Conservation (phyloP, 2,797 vertebrate genomes). For the Microtus obscurus region DNA sequence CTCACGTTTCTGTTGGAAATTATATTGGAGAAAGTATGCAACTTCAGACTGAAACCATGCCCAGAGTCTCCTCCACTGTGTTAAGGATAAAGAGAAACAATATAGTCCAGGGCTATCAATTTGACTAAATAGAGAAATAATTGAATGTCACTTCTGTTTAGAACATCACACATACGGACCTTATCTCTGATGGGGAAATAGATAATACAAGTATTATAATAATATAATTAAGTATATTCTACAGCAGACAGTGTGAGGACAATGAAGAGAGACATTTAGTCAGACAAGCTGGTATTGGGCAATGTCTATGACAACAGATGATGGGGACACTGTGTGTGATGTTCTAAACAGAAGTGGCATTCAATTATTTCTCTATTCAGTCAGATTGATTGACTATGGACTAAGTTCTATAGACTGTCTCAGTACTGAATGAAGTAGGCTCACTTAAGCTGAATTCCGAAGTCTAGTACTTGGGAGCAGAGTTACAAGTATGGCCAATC, state of each 20-base stretch:
- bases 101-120: not conserved
- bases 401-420: not conserved
- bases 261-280: not conserved
- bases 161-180: not conserved
- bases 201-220: not conserved
- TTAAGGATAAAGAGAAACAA: slow-evolving; percentile 36
- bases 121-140: not conserved
- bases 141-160: not conserved
- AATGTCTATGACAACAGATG: not conserved
- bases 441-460: not conserved
- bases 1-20: slow-evolving; percentile 19
- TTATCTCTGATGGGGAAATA: not conserved
- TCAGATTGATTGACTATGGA: not conserved
- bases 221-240: not conserved
- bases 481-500: not conserved
- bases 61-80: not conserved
- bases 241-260: not conserved
- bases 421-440: not conserved
- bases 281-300: not conserved
- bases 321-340: not conserved
- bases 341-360: not conserved
- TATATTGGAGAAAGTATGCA: slow-evolving; percentile 11
- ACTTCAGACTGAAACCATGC: slow-evolving; percentile 21
- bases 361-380: not conserved
- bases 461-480: not conserved